Evolutionary conservation across 1,140 invertebrate genomes (phyloP), one percentile per base, ranked within the genome.

Genomic region (Dreissena rostriformis): DNA sequence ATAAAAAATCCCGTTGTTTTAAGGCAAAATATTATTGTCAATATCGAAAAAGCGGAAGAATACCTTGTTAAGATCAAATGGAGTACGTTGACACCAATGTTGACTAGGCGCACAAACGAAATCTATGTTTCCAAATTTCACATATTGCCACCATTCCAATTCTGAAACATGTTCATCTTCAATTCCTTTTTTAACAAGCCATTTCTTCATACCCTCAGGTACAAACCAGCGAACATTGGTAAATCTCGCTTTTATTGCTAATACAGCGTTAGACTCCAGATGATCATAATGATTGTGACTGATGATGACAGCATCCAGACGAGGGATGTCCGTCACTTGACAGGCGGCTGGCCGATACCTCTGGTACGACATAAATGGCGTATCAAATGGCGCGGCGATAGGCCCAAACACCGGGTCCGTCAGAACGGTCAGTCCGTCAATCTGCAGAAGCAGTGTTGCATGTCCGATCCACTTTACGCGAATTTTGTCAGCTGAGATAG

Each of bases 271-370:
- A 15, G 78, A 77, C 85, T 95, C 94, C 19, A 95, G 84, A 90
- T 95, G 94, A 88, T 95, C 94, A 85, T 94, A 95, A 90, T 95
- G 94, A 86, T 94, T 94, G 84, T 95, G 94, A 63, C 94, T 94
- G 76, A 95, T 94, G 29, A 95, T 82, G 14, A 94, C 94, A 73
- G 91, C 94, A 87, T 95, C 92, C n/a, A 95, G 86, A 39, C 88
- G 73, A 49, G 94, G 77, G 11, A 88, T 52, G 7, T 88, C 84
- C n/a, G 63, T 22, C 11, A 87, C 72, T 49, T 70, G 24, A 83
- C 88, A 88, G 5, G 88, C 81, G 12, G 79, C 82, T 19, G 65
- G 65, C 52, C 86, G 55, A 26, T 87, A 87, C 28, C 88, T 29
- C 24, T 82, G 79, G 49, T 75, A 86, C 22, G 80, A 71, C 26